Base-by-base conservation (phyloP, 2,113 vertebrate genomes). In the Cyprinodon tularosa region DNA sequence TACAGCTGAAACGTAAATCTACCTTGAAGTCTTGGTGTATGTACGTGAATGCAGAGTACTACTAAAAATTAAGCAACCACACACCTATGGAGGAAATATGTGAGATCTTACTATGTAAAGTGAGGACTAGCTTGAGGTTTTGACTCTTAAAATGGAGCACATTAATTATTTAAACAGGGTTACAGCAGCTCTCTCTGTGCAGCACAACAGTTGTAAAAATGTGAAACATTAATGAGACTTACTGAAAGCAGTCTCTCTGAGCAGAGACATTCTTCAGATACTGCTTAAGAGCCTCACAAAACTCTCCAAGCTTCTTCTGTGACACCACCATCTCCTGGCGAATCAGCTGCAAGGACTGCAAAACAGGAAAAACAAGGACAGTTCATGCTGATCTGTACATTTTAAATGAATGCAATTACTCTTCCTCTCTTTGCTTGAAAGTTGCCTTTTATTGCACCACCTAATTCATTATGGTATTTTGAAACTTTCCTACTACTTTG, bases 171-270 rank as follows among this genome's bases (percentile, higher is more conserved):
- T 17, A 87, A 71, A 44, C 2, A 68, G 39, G n/a, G 40, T 75
- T 14, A 70, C 39, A 17, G 76, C 39, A 17, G 76, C 22, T 61
- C 67, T 38, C 47, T 12, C 66, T 40, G 42, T 1, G 70, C 59
- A 59, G 59, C 73, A 22, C 37, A 62, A 44, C 63, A 15, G 61
- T 62, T 12, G 62, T 60, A 57, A 53, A 57, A 48, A 74, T 50
- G 66, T 37, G n/a, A 15, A 50, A 50, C 42, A 38, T 62, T 20
- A 50, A 48, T 5, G 11, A 57, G 76, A 96, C 98, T 95, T 88
- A 99, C 97, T 98, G 98, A 92, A 99, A 97, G 89, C 97, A 99
- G 90, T 94, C 96, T 84, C 89, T 86, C 76, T 96, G 93, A 44
- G 94, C 93, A 0, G 97, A 96, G 13, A 97, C 97, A 0, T 93